Conservation (phyloP, 1,140 invertebrate genomes). For the Megalopta genalis region DNA sequence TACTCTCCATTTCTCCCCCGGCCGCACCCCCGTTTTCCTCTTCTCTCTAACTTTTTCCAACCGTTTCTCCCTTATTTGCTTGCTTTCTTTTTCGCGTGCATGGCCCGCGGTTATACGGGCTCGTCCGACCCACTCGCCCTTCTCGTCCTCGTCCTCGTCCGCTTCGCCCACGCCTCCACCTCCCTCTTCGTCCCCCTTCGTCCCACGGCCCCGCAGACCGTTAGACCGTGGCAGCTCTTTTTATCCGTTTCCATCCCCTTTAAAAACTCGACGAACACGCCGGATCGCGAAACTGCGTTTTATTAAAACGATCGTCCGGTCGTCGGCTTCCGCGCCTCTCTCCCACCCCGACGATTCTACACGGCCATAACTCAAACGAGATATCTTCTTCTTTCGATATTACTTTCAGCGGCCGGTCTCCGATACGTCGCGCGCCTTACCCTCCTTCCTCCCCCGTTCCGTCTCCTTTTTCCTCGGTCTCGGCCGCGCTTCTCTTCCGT, state of each 20-base stretch:
- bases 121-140: slow-evolving; percentile 13
- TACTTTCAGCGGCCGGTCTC: slow-evolving; percentile 10
- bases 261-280: slow-evolving; percentile 18
- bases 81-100: slow-evolving; percentile 35
- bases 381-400: slow-evolving; percentile 37
- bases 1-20: slow-evolving; percentile 11
- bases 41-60: not conserved
- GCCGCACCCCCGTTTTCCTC: slow-evolving; percentile 6
- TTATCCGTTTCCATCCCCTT: slow-evolving; percentile 28
- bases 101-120: slow-evolving; percentile 45
- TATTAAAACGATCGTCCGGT: slow-evolving; percentile 50
- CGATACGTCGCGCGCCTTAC: slow-evolving; percentile 8
- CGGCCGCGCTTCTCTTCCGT: too few relatives aligned
- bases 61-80: slow-evolving; percentile 21
- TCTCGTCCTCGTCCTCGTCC: too few relatives aligned
- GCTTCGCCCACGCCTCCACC: too few relatives aligned
- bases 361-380: slow-evolving; percentile 32
- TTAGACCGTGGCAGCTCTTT: not conserved
- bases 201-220: too few relatives aligned
- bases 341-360: slow-evolving; percentile 6
- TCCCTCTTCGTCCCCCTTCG: not conserved
- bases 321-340: not conserved
- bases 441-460: not conserved
- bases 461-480: not conserved
- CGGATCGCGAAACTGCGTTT: slow-evolving; percentile 32